Conservation (phyloP, 2,113 vertebrate genomes). For the Haemorhous mexicanus region DNA sequence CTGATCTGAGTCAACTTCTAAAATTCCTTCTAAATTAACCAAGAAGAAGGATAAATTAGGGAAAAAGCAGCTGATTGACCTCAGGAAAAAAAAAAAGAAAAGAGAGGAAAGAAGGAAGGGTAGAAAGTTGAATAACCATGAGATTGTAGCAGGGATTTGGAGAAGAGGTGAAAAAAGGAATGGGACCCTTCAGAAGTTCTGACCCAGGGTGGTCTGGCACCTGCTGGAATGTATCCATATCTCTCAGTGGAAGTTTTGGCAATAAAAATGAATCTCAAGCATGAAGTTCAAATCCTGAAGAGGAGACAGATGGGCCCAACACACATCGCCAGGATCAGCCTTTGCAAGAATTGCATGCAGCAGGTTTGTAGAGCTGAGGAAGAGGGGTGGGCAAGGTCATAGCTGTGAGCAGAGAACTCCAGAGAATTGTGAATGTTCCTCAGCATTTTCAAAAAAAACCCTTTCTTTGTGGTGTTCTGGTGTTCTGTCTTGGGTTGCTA, state of each 20-base stretch:
- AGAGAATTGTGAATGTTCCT: not conserved
- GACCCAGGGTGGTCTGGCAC: not conserved
- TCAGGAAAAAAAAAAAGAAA: not conserved
- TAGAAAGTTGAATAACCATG: not conserved
- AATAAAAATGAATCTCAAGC: not conserved
- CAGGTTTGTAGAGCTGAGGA: not conserved
- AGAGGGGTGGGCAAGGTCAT: not conserved
- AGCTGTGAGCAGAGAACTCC: not conserved
- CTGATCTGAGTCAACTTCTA: not conserved
- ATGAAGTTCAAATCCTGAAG: not conserved
- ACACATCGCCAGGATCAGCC: not conserved
- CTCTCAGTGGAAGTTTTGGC: not conserved
- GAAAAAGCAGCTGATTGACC: not conserved
- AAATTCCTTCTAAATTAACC: not conserved
- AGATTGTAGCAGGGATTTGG: not conserved
- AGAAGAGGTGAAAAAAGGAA: not conserved
- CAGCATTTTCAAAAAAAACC: not conserved
- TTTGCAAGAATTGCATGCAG: not conserved
- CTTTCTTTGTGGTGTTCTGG: not conserved
- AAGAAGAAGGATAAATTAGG: not conserved
- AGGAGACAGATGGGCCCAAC: not conserved
- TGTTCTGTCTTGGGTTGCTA: not conserved
- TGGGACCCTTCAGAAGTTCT: not conserved
- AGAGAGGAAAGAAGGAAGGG: not conserved
- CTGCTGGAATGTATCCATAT: fast-evolving